phyloP scores from a whole-genome alignment of 2,113 vertebrate genomes.

The Otolemur garnettii region DNA sequence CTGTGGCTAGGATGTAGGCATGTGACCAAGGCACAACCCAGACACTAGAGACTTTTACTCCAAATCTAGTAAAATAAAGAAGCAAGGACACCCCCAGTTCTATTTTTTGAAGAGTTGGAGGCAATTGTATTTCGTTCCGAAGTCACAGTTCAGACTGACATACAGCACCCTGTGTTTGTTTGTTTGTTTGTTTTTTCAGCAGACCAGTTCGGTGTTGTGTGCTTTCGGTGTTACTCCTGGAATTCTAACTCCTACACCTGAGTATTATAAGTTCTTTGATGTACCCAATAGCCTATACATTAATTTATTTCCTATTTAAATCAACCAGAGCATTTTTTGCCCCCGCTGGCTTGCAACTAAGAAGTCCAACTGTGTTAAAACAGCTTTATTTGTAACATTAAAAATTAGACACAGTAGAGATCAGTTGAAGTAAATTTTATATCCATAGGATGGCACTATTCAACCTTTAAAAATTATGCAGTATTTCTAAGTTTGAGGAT shows the following conservation, averaged over 20 bases:
- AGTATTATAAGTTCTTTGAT: background rate
- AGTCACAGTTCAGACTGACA: constrained; percentile 27
- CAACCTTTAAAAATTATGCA: background rate
- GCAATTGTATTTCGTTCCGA: background rate
- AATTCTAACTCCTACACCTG: background rate
- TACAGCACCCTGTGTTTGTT: background rate
- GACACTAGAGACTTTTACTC: background rate
- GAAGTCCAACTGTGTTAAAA: constrained; percentile 20
- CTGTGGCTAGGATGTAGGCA: background rate
- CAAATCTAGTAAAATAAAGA: background rate
- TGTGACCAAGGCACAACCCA: background rate
- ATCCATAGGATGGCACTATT: background rate
- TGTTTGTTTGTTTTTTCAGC: background rate
- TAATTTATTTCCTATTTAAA: constrained; percentile 16
- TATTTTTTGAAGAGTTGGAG: background rate
- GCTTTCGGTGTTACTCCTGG: background rate
- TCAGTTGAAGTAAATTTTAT: constrained; percentile 19
- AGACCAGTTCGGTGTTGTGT: background rate
- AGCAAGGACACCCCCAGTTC: background rate
- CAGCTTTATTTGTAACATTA: constrained; percentile 13
- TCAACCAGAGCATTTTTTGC: background rate
- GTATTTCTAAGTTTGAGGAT: constrained; percentile 11
- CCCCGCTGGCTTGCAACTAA: background rate
- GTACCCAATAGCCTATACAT: background rate
- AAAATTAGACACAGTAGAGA: constrained; percentile 26